Base-by-base conservation (phyloP, 2,113 vertebrate species). In the Panthera uncia region DNA sequence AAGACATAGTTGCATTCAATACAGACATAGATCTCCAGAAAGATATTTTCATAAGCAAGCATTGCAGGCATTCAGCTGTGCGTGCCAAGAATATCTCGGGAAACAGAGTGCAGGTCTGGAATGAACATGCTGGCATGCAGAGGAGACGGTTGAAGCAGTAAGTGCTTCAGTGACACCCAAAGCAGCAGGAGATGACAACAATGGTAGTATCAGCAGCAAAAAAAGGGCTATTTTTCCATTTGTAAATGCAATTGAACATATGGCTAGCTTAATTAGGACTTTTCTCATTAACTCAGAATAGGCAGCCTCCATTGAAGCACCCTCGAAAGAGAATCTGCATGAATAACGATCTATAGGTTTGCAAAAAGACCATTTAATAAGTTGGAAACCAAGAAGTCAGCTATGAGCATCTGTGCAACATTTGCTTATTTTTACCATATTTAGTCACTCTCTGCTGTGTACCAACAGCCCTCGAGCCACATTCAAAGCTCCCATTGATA, bases 181-280 rank as follows among this genome's bases (percentile, higher is more conserved):
- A 98, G 94, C 98, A 98, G 98, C 98, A 98, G 98, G 98, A 94
- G 96, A 80, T 91, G 98, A 98, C 97, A 98, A 97, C 95, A 97
- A 89, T 57, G 95, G 97, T 97, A 87, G 94, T 18, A 98, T 95
- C 98, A 97, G 97, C 98, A 98, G 97, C 95, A 98, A 98, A 98
- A 96, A 96, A 92, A 29, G 61, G 94, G 36, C 68, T 66, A 95
- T 98, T 98, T 98, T 96, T 97, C 93, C 90, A 94, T 98, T 98
- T 98, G 98, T 98, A 99, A 98, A 98, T 98, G 98, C 97, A 98
- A 98, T 89, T 3, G 89, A 99, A 96, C 98, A 99, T 99, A 99
- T 98, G 99, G 98, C 96, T 97, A 98, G 0, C 61, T 98, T 98
- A 99, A 99, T 99, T 99, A 99, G 97, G 95, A 96, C 97, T 98